phyloP scores from a whole-genome alignment of 2,888 invertebrate genomes.

The Ectemnius continuus region DNA sequence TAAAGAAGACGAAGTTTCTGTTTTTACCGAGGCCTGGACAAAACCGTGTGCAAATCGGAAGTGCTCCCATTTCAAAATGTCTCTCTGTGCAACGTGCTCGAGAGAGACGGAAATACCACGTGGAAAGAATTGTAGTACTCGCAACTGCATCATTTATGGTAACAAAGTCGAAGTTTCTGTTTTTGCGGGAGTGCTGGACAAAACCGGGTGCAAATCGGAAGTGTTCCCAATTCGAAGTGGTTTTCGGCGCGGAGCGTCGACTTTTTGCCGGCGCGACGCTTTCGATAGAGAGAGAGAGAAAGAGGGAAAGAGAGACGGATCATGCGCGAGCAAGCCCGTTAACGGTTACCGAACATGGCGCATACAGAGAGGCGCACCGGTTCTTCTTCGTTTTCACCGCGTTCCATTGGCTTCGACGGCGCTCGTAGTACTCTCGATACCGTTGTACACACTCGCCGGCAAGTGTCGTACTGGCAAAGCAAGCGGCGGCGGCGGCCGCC shows the following conservation, averaged over 20 bases:
- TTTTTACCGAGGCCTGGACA: too few species aligned
- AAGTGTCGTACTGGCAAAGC: constrained; percentile 35
- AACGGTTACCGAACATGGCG: constrained; percentile 49
- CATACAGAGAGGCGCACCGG: constrained; percentile 35
- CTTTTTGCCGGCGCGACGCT: background rate
- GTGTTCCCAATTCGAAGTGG: too few species aligned
- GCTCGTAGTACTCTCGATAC: constrained; percentile 68
- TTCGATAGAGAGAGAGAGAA: constrained; percentile 4
- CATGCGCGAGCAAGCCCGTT: constrained; percentile 17
- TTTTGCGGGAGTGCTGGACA: too few species aligned
- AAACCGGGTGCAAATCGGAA: too few species aligned
- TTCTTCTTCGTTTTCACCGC: constrained; percentile 58
- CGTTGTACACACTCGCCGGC: constrained; percentile 59
- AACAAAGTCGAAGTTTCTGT: too few species aligned
- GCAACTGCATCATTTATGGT: too few species aligned
- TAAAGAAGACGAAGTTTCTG: too few species aligned
- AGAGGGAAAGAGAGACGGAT: constrained; percentile 3
- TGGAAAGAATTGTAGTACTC: too few species aligned
- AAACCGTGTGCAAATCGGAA: too few species aligned
- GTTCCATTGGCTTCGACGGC: constrained; percentile 42
- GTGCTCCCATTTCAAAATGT: too few species aligned
- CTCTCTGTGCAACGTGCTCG: background rate
- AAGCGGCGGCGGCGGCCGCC: too few species aligned
- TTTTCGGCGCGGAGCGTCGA: background rate
- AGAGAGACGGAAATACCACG: background rate